Conservation (phyloP, 2,113 vertebrate species). For the Budorcas taxicolor region DNA sequence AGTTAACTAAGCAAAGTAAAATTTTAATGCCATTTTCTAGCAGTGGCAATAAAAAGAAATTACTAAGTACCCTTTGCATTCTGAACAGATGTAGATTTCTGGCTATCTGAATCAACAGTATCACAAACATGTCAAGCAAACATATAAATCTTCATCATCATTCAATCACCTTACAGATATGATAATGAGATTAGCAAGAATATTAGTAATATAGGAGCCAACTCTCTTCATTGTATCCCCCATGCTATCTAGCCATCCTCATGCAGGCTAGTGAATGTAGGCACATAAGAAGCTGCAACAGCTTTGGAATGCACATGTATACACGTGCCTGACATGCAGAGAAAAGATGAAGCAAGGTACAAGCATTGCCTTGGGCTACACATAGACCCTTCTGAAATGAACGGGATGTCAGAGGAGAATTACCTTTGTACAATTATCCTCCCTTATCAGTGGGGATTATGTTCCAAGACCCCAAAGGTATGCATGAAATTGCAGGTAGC, state of each 20-base stretch:
- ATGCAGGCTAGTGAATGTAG: neutral
- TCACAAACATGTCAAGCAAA: slow-evolving; percentile 17
- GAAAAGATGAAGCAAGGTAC: neutral
- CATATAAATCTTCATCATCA: neutral
- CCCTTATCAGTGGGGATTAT: neutral
- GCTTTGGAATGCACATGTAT: neutral
- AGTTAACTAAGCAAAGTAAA: slow-evolving; percentile 54
- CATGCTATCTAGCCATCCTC: too few species aligned
- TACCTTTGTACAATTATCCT: neutral
- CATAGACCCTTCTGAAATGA: neutral
- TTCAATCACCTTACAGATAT: neutral
- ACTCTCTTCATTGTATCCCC: neutral
- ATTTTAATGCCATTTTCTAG: slow-evolving; percentile 44
- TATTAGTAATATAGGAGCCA: neutral
- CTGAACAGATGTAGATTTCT: slow-evolving; percentile 22
- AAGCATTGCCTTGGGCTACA: neutral
- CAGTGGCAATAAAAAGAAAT: slow-evolving; percentile 48
- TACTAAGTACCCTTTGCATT: slow-evolving; percentile 35
- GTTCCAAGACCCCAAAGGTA: neutral
- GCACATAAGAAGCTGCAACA: neutral
- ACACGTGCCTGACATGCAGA: neutral
- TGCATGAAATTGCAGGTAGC: neutral
- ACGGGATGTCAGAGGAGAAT: neutral
- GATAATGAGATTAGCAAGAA: neutral
- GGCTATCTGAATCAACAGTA: slow-evolving; percentile 1